Evolutionary conservation across 2,888 invertebrate species (phyloP).

Genomic region (Philereme vetulata): DNA sequence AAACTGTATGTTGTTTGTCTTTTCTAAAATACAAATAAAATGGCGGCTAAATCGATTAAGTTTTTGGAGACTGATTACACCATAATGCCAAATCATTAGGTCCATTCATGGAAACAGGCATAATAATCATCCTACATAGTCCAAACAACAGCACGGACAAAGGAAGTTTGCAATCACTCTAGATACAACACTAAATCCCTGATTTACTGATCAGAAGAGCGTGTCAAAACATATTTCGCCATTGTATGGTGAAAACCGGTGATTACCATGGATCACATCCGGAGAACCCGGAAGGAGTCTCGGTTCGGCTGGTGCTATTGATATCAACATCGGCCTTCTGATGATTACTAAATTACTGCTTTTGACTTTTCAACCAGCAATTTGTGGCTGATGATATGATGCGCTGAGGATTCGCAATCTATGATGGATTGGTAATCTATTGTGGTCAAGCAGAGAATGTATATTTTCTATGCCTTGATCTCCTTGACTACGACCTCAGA

Average conservation of each 20-base stretch:
- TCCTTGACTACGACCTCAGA: neutral
- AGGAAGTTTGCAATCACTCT: conserved; percentile 63
- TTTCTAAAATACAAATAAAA: too few species aligned
- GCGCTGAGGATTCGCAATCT: neutral
- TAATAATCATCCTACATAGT: conserved; percentile 27
- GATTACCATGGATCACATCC: conserved; percentile 78
- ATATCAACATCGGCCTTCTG: conserved; percentile 60
- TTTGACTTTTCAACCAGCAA: conserved; percentile 21
- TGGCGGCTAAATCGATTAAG: too few species aligned
- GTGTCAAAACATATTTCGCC: conserved; percentile 62
- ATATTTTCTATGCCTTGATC: too few species aligned
- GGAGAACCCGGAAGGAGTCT: conserved; percentile 75
- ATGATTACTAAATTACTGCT: conserved; percentile 33
- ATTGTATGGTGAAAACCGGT: conserved; percentile 79
- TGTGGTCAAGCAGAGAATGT: too few species aligned
- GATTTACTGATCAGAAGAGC: conserved; percentile 73
- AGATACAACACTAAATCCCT: conserved; percentile 59
- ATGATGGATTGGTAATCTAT: too few species aligned
- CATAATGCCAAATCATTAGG: too few species aligned
- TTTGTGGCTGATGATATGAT: conserved; percentile 14
- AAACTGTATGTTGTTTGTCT: too few species aligned
- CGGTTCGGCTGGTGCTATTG: conserved; percentile 65
- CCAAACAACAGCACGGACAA: conserved; percentile 51
- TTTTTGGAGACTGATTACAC: too few species aligned
- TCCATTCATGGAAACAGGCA: neutral